Evolutionary conservation across 2,888 invertebrate genomes (phyloP).

Genomic region (Panopea generosa): DNA sequence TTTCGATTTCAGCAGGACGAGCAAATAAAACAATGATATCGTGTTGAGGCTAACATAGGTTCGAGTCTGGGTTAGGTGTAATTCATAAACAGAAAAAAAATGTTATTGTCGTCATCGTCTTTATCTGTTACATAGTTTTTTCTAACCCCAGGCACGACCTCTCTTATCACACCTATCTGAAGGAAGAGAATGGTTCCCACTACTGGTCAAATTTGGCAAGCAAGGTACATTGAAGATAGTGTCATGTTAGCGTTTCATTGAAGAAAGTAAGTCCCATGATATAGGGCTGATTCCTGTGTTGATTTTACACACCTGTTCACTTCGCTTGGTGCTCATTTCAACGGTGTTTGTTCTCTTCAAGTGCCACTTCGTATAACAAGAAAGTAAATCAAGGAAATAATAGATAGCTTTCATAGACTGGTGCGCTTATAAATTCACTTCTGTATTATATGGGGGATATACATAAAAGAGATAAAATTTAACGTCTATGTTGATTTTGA

Average conservation of each 20-base stretch:
- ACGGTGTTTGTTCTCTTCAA: conserved; percentile 51
- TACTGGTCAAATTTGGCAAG: background rate
- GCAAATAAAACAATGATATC: too few relatives aligned
- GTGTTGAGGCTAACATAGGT: too few relatives aligned
- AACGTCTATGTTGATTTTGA: conserved; percentile 37
- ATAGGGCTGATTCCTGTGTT: conserved; percentile 38
- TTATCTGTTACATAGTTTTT: too few relatives aligned
- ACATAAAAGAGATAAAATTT: conserved; percentile 17
- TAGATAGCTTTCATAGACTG: conserved; percentile 38
- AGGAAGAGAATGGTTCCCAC: background rate
- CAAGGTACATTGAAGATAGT: background rate
- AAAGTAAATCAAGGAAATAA: conserved; percentile 58
- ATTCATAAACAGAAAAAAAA: too few relatives aligned
- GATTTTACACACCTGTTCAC: conserved; percentile 58
- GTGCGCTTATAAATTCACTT: conserved; percentile 11
- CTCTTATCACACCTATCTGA: too few relatives aligned
- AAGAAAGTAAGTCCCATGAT: too few relatives aligned
- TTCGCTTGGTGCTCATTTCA: conserved; percentile 24
- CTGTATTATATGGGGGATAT: background rate
- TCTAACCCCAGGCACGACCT: background rate
- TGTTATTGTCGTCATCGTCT: too few relatives aligned
- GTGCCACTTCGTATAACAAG: conserved; percentile 58
- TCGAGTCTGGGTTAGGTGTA: too few relatives aligned
- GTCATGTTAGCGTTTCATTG: too few relatives aligned
- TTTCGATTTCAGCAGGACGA: too few relatives aligned